Conservation (phyloP, 1,140 invertebrate genomes). For the Muscidifurax raptorellus region DNA sequence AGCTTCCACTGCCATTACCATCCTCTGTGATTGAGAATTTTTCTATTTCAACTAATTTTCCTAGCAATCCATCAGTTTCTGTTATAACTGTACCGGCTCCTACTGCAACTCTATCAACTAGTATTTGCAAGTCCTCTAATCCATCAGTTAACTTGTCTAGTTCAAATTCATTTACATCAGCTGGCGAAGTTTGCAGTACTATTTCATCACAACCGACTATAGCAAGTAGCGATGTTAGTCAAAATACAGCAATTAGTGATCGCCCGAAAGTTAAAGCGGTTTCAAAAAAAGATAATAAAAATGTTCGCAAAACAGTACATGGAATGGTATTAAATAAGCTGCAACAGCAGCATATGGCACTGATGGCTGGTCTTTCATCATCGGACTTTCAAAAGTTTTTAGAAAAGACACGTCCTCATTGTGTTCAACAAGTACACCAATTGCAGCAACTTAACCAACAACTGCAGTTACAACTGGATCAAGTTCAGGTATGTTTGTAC, state of each 20-base stretch:
- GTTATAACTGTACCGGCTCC: slow-evolving; percentile 55
- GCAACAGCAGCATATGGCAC: slow-evolving; percentile 65
- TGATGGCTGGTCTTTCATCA: slow-evolving; percentile 67
- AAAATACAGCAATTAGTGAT: slow-evolving; percentile 86
- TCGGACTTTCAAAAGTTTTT: slow-evolving; percentile 72
- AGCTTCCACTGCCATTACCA: slow-evolving; percentile 54
- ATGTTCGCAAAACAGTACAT: slow-evolving; percentile 71
- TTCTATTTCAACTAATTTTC: slow-evolving; percentile 52
- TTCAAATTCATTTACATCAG: slow-evolving; percentile 11
- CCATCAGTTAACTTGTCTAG: slow-evolving; percentile 55
- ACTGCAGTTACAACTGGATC: slow-evolving; percentile 72
- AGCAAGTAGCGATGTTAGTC: slow-evolving; percentile 72
- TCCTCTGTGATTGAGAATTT: slow-evolving; percentile 62
- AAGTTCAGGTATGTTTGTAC: slow-evolving; percentile 64
- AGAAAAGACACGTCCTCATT: slow-evolving; percentile 74
- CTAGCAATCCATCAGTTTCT: slow-evolving; percentile 55
- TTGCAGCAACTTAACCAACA: slow-evolving; percentile 73
- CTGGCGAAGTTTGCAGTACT: slow-evolving; percentile 34
- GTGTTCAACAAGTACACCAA: slow-evolving; percentile 73
- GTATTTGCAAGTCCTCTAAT: slow-evolving; percentile 54
- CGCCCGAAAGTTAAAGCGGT: slow-evolving; percentile 87
- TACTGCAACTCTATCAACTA: slow-evolving; percentile 57
- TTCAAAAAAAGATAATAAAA: slow-evolving; percentile 85
- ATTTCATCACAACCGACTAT: slow-evolving; percentile 69
- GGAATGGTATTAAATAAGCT: slow-evolving; percentile 64